phyloP scores from a whole-genome alignment of 1,140 invertebrate species.

The Metaphire vulgaris region DNA sequence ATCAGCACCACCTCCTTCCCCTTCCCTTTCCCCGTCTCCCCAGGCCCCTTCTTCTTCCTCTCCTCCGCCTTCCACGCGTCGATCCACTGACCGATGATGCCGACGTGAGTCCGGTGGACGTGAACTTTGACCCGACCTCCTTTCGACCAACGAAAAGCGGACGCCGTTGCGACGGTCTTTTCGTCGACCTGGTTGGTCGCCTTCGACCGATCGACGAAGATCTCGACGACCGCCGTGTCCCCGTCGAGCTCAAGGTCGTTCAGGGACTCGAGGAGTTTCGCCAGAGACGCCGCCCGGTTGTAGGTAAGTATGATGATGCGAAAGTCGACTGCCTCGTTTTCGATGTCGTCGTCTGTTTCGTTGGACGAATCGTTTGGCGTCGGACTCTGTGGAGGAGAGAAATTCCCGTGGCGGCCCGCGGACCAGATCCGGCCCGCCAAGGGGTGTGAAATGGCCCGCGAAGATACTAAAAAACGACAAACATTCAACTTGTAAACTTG shows the following conservation, averaged over 20 bases:
- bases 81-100: slow-evolving; percentile 43
- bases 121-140: slow-evolving; percentile 34
- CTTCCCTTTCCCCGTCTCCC: background rate
- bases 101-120: slow-evolving; percentile 37
- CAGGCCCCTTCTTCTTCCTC: background rate
- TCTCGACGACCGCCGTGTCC: slow-evolving; percentile 24
- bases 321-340: slow-evolving; percentile 25
- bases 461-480: too few relatives aligned
- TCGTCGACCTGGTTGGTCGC: background rate
- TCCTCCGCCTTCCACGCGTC: slow-evolving; percentile 36
- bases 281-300: background rate
- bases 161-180: slow-evolving; percentile 8
- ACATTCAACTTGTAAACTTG: too few relatives aligned
- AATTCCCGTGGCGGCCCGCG: too few relatives aligned
- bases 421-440: too few relatives aligned
- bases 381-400: too few relatives aligned
- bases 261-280: slow-evolving; percentile 7
- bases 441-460: too few relatives aligned
- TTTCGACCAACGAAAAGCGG: slow-evolving; percentile 7
- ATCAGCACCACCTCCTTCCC: slow-evolving; percentile 36
- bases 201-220: slow-evolving; percentile 26
- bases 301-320: slow-evolving; percentile 33
- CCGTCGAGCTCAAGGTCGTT: slow-evolving; percentile 28
- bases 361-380: too few relatives aligned
- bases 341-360: too few relatives aligned